These are phyloP conservation scores for Eledona agricola DNA, from an alignment of 2,888 invertebrate genomes.

Conservation along the genomic window DNA sequence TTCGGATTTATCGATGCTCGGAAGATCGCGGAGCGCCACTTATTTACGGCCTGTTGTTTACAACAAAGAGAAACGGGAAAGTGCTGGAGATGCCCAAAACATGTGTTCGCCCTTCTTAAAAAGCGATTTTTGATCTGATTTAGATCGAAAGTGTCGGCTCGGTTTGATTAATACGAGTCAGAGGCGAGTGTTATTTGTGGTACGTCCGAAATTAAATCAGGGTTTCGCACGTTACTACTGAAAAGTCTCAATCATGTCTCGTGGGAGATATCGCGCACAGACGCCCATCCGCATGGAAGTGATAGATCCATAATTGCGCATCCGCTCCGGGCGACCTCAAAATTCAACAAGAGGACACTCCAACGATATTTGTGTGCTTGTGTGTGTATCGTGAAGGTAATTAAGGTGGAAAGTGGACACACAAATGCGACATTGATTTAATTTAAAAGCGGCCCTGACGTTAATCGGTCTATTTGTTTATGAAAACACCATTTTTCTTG, in stretches of 20 bases:
- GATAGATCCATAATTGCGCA: conserved; percentile 22
- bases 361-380: conserved; percentile 23
- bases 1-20: no score
- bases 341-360: conserved; percentile 14
- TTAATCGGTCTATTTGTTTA: conserved; percentile 19
- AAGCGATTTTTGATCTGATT: no score
- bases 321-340: conserved; percentile 5
- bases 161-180: no score
- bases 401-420: conserved; percentile 18
- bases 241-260: conserved; percentile 26
- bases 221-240: conserved; percentile 16
- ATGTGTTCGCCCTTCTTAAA: no score
- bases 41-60: no score
- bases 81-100: no score
- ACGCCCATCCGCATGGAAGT: conserved; percentile 17
- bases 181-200: no score
- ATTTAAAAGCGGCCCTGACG: conserved; percentile 13
- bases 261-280: conserved; percentile 17
- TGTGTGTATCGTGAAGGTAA: conserved; percentile 11
- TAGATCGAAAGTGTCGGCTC: no score
- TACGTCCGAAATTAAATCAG: conserved; percentile 10
- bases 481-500: conserved; percentile 16
- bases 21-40: no score
- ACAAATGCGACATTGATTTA: conserved; percentile 17
- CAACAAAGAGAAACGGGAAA: no score